Percentiles rank a stretch among this genome's conserved stretches.
These are phyloP conservation scores for Zaprionus vittiger DNA, from an alignment of 1,140 invertebrate species.

Conservation along the genomic window DNA sequence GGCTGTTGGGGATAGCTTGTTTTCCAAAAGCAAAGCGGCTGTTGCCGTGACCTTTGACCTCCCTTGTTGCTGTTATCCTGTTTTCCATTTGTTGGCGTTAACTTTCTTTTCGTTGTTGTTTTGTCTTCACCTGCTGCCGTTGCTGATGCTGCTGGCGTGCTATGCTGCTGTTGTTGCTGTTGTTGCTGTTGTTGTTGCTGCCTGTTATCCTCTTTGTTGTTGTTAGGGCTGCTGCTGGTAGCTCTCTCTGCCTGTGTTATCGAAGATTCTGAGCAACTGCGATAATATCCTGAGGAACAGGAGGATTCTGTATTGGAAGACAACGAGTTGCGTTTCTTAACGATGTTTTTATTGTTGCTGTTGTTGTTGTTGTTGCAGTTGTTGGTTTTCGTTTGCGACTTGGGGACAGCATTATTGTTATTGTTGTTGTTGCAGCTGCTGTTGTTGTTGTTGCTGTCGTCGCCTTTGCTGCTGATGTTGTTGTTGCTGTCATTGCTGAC, in stretches of 20 bases:
- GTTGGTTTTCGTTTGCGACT: constrained; percentile 15
- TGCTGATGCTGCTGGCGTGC: constrained; percentile 8
- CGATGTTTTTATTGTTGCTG: constrained; percentile 37
- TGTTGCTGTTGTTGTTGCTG: constrained; percentile 12
- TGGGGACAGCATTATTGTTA: constrained; percentile 12
- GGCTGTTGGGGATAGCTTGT: constrained; percentile 59
- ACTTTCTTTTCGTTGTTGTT: constrained; percentile 1
- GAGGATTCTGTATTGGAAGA: constrained; percentile 50
- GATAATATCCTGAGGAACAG: constrained; percentile 43
- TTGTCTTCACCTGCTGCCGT: not conserved
- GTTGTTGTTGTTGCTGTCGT: constrained; percentile 25
- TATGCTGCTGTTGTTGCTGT: constrained; percentile 10
- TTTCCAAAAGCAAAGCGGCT: constrained; percentile 68
- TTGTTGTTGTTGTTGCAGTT: constrained; percentile 40
- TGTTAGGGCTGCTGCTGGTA: constrained; percentile 10
- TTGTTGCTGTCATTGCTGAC: constrained; percentile 49
- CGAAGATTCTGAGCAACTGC: constrained; percentile 45
- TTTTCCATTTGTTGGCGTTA: not conserved
- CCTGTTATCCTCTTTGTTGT: not conserved
- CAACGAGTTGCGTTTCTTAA: constrained; percentile 54
- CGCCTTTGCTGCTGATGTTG: constrained; percentile 25
- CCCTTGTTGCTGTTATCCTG: constrained; percentile 17
- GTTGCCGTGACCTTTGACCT: constrained; percentile 45
- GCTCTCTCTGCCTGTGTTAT: constrained; percentile 3
- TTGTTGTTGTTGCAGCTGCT: constrained; percentile 19